phyloP scores from a whole-genome alignment of 2,888 invertebrate genomes.

The Eupithecia exiguata region DNA sequence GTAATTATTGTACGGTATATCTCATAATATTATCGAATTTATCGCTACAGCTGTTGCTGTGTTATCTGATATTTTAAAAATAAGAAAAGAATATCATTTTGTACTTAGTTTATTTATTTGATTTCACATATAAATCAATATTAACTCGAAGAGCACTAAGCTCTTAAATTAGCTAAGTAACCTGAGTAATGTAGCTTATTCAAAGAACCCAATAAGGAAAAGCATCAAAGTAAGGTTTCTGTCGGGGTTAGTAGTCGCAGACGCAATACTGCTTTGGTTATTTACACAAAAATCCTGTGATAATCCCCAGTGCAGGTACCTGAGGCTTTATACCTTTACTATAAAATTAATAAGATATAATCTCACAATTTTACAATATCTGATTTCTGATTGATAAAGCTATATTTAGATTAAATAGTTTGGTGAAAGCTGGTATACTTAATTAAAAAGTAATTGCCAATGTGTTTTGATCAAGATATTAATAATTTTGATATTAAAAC shows the following conservation, averaged over 20 bases:
- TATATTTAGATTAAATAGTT: not conserved
- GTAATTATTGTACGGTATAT: constrained; percentile 21
- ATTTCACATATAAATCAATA: not conserved
- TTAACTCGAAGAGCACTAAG: not conserved
- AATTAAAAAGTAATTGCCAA: not conserved
- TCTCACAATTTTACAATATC: not conserved
- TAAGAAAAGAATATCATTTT: not conserved
- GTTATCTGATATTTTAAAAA: not conserved
- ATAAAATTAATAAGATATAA: not conserved
- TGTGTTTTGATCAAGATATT: not conserved
- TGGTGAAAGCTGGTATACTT: not conserved
- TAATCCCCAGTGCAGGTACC: too few relatives aligned
- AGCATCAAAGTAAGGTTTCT: not conserved
- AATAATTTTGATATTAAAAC: not conserved
- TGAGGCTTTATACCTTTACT: not conserved
- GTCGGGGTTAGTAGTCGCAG: not conserved
- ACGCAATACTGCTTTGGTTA: not conserved
- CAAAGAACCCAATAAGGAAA: not conserved
- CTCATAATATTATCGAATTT: not conserved
- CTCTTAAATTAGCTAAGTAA: not conserved
- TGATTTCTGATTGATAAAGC: not conserved
- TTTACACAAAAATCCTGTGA: not conserved
- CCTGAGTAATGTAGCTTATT: not conserved
- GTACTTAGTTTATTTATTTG: not conserved
- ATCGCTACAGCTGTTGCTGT: not conserved